Evolutionary conservation across 2,888 invertebrate genomes (phyloP), one percentile per base, ranked within the genome.

Genomic region (Apoderus coryli): DNA sequence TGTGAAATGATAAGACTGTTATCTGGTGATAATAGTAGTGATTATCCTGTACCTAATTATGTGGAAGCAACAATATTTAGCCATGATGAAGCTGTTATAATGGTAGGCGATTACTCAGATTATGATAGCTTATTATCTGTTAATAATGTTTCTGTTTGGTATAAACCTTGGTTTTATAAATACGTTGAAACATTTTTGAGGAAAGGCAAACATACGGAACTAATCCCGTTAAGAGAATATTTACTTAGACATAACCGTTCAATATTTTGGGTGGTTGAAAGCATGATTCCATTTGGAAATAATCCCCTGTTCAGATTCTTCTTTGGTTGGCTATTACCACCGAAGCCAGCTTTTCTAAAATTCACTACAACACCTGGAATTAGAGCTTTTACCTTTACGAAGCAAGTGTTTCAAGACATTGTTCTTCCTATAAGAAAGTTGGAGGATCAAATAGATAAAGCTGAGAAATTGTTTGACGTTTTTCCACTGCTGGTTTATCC

Each of bases 121-220:
- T 64, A 64, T 25, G 66, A 71, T 30, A 50, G 59, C 0, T 55
- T 50, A 1, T 42, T 66, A n/a, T 44, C 58, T 0, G 54, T 70
- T 0, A 76, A 76, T 39, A 50, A 63, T 34, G 61, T 72, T 28
- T 64, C 70, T 0, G 58, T 53, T 13, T 76, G 75, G 74, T 72
- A 72, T 50, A 76, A 76, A 43, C 74, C 75, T 0, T 76, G 76
- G 76, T 76, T 74, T 49, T 76, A 75, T 43, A 74, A 73, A 41
- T 69, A 76, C 40, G 69, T 68, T 0, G 70, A 75, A 44, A 54
- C 55, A 0, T 71, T 72, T 43, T 48, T 74, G 4, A 47, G 43
- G 14, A 65, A 60, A 33, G 67, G 66, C 3, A 61, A 64, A 43
- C 55, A 60, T 5, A 67, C 65, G 9, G 70, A 71, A 44, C 57